phyloP scores from a whole-genome alignment of 2,797 vertebrate species.

The Danio kyathit region DNA sequence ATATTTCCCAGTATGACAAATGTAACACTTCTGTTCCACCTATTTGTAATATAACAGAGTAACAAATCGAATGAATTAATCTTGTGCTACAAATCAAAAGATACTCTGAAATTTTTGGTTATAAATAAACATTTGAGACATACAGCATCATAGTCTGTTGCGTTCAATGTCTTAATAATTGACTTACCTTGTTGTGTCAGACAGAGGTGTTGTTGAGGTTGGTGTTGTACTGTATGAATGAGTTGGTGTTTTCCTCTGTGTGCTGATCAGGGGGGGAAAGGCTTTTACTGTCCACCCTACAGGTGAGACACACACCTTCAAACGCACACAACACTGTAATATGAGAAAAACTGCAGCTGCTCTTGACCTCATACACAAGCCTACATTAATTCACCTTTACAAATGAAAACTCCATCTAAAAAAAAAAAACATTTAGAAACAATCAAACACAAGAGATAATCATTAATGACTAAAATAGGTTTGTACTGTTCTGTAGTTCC shows the following conservation, averaged over 20 bases:
- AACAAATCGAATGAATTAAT: not conserved
- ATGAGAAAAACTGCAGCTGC: constrained; percentile 23
- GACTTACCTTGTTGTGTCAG: constrained; percentile 23
- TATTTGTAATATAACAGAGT: not conserved
- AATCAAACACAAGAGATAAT: not conserved
- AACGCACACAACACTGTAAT: constrained; percentile 53
- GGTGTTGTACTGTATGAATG: constrained; percentile 14
- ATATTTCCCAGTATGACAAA: constrained; percentile 31
- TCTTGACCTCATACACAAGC: constrained; percentile 22
- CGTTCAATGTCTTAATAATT: not conserved
- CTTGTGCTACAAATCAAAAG: not conserved
- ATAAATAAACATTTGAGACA: not conserved
- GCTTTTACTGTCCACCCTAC: constrained; percentile 59
- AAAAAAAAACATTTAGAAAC: not conserved
- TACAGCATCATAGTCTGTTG: not conserved
- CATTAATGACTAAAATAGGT: not conserved
- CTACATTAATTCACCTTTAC: not conserved
- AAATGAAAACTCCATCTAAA: not conserved
- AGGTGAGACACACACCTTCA: constrained; percentile 64
- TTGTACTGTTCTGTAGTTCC: not conserved
- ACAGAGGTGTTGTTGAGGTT: constrained; percentile 7
- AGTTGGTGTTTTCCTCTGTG: constrained; percentile 42
- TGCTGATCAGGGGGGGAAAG: constrained; percentile 50
- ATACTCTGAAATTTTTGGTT: not conserved
- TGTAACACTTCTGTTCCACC: not conserved